phyloP scores from a whole-genome alignment of 2,113 vertebrate species.

The Beaufortia kweichowensis region DNA sequence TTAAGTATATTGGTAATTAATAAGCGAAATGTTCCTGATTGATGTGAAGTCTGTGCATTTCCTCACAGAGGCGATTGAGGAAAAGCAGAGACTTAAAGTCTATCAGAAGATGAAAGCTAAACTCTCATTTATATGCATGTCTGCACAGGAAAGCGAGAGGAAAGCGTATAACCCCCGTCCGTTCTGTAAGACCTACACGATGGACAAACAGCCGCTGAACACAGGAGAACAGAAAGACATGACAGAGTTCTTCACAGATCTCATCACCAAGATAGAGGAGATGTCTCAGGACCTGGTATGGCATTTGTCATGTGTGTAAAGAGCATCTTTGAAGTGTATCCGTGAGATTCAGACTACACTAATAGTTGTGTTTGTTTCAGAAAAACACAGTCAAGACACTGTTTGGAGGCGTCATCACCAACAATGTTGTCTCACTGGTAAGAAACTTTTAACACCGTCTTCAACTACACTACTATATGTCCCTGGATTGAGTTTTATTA shows the following conservation, averaged over 20 bases:
- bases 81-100: no score
- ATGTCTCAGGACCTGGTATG: slow-evolving; percentile 97
- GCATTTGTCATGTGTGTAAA: slow-evolving; percentile 8
- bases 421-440: slow-evolving; percentile 98
- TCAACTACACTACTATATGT: no score
- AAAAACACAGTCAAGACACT: slow-evolving; percentile 99
- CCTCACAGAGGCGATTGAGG: no score
- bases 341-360: background rate
- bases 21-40: no score
- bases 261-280: slow-evolving; percentile 99
- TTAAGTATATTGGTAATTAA: no score
- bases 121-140: background rate
- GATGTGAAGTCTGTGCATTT: no score
- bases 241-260: slow-evolving; percentile 98
- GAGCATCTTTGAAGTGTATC: background rate
- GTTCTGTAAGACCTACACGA: slow-evolving; percentile 98
- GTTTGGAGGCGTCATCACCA: slow-evolving; percentile 98
- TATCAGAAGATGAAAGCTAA: background rate
- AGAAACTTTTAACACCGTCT: no score
- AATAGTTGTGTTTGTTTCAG: slow-evolving; percentile 70
- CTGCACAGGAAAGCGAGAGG: slow-evolving; percentile 90
- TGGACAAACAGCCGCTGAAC: slow-evolving; percentile 98
- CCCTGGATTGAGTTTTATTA: no score
- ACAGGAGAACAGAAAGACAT: slow-evolving; percentile 99
- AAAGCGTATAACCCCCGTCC: slow-evolving; percentile 97